A percentile compares a stretch with the other conserved stretches of the same genome.
These are phyloP conservation scores for Nasalis larvatus DNA, from an alignment of 2,113 vertebrate genomes.

Conservation along the genomic window DNA sequence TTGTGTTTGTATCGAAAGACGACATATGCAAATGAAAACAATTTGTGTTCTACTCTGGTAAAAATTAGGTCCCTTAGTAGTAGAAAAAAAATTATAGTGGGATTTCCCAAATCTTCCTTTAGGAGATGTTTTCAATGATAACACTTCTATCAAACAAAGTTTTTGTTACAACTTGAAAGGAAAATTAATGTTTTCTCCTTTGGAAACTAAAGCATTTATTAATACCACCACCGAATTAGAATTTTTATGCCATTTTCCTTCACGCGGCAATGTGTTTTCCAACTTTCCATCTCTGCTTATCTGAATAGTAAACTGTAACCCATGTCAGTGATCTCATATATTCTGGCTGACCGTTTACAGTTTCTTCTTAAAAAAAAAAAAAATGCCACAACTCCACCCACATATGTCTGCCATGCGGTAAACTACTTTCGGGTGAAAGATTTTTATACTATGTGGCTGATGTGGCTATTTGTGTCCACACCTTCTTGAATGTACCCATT, in stretches of 20 bases:
- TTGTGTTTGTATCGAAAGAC: background rate
- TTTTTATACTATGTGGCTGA: background rate
- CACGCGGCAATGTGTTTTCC: background rate
- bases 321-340: background rate
- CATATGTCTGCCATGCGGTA: background rate
- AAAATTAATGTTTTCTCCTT: background rate
- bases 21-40: background rate
- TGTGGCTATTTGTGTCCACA: background rate
- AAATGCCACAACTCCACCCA: background rate
- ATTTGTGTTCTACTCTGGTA: background rate
- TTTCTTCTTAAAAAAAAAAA: background rate
- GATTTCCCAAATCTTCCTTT: background rate
- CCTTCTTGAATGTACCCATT: background rate
- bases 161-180: background rate
- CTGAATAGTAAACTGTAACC: background rate
- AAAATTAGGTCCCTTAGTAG: slow-evolving; percentile 7
- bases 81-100: background rate
- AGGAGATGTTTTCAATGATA: background rate
- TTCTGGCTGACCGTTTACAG: background rate
- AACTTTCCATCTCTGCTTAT: background rate
- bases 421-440: background rate
- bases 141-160: background rate
- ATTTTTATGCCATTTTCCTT: background rate
- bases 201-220: background rate
- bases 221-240: background rate